Conservation (phyloP, 2,113 vertebrate species). For the Sphaerodactylus townsendi region DNA sequence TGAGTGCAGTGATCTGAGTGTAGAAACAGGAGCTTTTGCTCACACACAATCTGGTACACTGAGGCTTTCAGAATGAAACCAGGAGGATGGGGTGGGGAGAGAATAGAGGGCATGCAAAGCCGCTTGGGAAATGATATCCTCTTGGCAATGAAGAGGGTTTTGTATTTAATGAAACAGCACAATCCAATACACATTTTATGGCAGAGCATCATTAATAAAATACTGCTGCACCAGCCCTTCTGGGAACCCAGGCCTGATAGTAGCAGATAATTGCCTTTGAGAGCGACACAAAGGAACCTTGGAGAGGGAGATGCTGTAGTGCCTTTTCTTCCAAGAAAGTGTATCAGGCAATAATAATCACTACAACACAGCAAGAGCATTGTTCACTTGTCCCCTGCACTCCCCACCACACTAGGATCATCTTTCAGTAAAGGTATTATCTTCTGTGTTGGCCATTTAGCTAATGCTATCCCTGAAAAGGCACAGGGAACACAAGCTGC, state of each 20-base stretch:
- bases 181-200: conserved; percentile 55
- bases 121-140: conserved; percentile 19
- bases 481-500: conserved; percentile 4
- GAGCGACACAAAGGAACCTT: conserved; percentile 35
- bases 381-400: background rate
- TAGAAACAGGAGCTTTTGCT: background rate
- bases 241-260: conserved; percentile 55
- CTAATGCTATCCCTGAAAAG: conserved; percentile 17
- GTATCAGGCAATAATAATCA: conserved; percentile 25
- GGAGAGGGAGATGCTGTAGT: conserved; percentile 21
- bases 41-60: background rate
- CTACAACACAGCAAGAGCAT: background rate
- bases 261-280: conserved; percentile 63
- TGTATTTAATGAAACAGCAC: conserved; percentile 58
- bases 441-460: background rate
- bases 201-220: conserved; percentile 65
- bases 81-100: background rate
- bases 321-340: conserved; percentile 42
- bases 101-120: background rate
- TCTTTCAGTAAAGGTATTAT: conserved; percentile 17
- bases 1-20: conserved; percentile 5
- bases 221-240: conserved; percentile 40
- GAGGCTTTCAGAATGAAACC: conserved; percentile 17
- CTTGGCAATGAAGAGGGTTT: conserved; percentile 39
- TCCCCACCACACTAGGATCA: background rate